Evolutionary conservation across 2,113 vertebrate species (phyloP), one percentile per base, ranked within the genome.

Genomic region (Deroptyus accipitrinus): DNA sequence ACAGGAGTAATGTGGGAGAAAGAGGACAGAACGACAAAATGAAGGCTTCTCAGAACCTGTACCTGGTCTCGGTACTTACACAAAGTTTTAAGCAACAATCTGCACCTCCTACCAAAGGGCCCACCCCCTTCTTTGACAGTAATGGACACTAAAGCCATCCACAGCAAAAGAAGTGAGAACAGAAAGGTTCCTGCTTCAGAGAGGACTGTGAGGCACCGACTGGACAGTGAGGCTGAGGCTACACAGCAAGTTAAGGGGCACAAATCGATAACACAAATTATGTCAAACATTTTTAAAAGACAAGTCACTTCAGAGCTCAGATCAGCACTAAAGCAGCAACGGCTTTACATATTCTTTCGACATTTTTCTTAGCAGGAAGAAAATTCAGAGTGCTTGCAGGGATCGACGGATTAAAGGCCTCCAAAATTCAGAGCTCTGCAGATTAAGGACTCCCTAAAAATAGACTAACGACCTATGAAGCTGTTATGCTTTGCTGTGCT

Each of bases 381-480:
- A n/a, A 88, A 70, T 37, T 28, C 49, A 13, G 73, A 96, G 64
- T 28, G 33, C 69, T 93, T 80, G 66, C 70, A 91, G 31, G 86
- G 85, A 93, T 92, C 88, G 96, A 30, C 73, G 84, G 93, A 96
- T 96, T 96, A 95, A 91, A 96, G 83, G 95, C 94, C 93, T 95
- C 92, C 83, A 93, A 94, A 91, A 94, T 88, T 79, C 76, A 92
- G 78, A 90, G 96, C 86, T 96, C 94, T 87, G 83, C 57, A 94
- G 96, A 96, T 96, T 96, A 96, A 97, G 83, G 72, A 68, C 66
- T 90, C 72, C 92, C 84, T 94, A 96, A 96, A 96, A 94, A 97
- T 95, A 97, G 90, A 82, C 44, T 67, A 49, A 67, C 52, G 83
- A 94, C 92, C 88, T 90, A 86, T 66, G 70, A 54, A 73, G 74